Evolutionary conservation across 2,888 invertebrate species (phyloP), one percentile per base, ranked within the genome.

Genomic region (Trichopria drosophilae): DNA sequence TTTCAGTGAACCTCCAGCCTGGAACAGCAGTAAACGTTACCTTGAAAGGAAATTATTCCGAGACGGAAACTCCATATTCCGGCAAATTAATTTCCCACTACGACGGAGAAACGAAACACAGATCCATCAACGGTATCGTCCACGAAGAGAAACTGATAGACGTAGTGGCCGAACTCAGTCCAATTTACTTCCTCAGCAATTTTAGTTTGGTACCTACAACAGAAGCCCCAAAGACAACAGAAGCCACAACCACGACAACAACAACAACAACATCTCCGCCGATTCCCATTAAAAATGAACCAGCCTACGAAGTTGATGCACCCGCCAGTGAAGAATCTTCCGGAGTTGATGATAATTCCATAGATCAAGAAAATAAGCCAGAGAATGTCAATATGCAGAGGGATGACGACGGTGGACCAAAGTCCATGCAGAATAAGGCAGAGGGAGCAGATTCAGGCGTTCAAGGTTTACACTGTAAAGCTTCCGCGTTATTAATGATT

Each of bases 11-110:
- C 65, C 76, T 92, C 47, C 83, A 85, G 69, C 85, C 88, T 3
- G 90, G 88, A 20, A 91, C 91, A 0, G 90, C 86, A 2, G 84
- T 90, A 41, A 91, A 92, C 71, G 88, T 91, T 0, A 89, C 88
- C 0, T 79, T 92, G 13, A 79, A 79, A 42, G 91, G 87, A 2
- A 86, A 87, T 66, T 81, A 84, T 63, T 86, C 87, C 1, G 84
- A 85, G 53, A 79, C 84, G 44, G 90, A 91, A 61, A 82, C 86
- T 1, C 87, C 87, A 22, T 93, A 90, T 68, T 81, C 80, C 19
- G 90, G 86, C 4, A 84, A 82, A 51, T 76, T 93, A 31, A 82
- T 84, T 40, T 86, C 90, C 2, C 78, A 80, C 51, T 89, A 87
- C 71, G 85, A 86, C 55, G 79, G 80, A n/a, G 78, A 79, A 40